phyloP scores from a whole-genome alignment of 2,113 vertebrate genomes.

The Python bivittatus region DNA sequence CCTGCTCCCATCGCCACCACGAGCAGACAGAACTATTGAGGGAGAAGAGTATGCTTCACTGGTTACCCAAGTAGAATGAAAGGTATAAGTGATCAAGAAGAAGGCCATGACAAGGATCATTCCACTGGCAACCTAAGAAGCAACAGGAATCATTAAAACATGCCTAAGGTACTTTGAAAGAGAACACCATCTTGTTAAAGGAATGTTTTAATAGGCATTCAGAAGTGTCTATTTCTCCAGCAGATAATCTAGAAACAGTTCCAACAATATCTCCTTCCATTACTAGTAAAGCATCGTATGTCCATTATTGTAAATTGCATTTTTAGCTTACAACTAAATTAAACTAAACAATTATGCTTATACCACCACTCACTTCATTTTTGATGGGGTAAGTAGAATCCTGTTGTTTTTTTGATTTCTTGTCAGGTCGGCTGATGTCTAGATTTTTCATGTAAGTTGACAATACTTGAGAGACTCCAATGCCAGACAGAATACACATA shows the following conservation, averaged over 20 bases:
- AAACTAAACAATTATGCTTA: neutral
- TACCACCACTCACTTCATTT: slow-evolving; percentile 81
- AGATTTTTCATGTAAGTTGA: slow-evolving; percentile 99
- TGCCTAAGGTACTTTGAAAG: neutral
- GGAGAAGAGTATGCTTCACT: slow-evolving; percentile 98
- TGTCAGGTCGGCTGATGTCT: slow-evolving; percentile 94
- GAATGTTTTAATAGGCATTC: neutral
- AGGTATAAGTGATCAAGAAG: slow-evolving; percentile 98
- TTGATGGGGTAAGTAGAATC: slow-evolving; percentile 98
- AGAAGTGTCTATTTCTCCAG: neutral
- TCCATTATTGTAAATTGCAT: neutral
- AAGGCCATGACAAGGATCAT: slow-evolving; percentile 99
- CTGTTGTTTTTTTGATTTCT: slow-evolving; percentile 95
- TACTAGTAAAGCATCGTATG: neutral
- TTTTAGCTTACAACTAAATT: neutral
- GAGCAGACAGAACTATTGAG: slow-evolving; percentile 94
- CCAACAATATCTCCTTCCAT: neutral
- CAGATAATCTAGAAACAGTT: neutral
- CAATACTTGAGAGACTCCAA: slow-evolving; percentile 95
- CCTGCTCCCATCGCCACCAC: slow-evolving; percentile 92
- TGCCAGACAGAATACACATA: slow-evolving; percentile 98
- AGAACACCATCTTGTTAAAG: neutral
- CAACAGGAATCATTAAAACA: neutral
- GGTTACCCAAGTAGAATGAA: slow-evolving; percentile 99
- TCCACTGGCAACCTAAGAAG: slow-evolving; percentile 90